A percentile compares a stretch with the other conserved stretches of the same genome.
These are phyloP conservation scores for Caenorhabditis brenneri DNA, from an alignment of 1,140 invertebrate species.

Conservation along the genomic window DNA sequence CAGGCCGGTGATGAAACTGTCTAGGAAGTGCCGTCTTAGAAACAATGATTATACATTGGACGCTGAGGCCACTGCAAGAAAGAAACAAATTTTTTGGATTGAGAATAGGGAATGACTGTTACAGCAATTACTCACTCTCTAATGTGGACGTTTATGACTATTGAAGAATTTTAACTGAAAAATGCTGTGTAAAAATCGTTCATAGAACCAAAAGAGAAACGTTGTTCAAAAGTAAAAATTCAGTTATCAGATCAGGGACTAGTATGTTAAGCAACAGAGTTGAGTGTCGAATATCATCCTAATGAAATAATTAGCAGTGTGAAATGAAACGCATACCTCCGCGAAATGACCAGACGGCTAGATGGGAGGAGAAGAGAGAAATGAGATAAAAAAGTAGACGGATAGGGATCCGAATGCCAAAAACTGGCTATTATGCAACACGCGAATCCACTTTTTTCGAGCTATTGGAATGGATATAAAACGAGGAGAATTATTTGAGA, in stretches of 20 bases:
- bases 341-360: background rate
- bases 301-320: background rate
- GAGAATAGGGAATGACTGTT: background rate
- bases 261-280: too few relatives aligned
- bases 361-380: background rate
- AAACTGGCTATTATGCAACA: conserved; percentile 37
- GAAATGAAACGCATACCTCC: background rate
- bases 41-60: conserved; percentile 32
- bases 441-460: conserved; percentile 27
- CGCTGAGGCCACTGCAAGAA: conserved; percentile 18
- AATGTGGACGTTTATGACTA: background rate
- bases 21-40: conserved; percentile 43
- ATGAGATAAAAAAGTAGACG: conserved; percentile 8
- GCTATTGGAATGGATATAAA: conserved; percentile 1
- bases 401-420: background rate
- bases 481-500: background rate
- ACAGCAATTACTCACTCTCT: background rate
- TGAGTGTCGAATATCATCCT: too few relatives aligned
- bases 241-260: too few relatives aligned
- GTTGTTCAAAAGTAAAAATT: too few relatives aligned
- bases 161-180: background rate
- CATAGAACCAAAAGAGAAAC: too few relatives aligned
- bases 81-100: background rate
- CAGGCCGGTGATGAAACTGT: conserved; percentile 17
- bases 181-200: too few relatives aligned